Conservation (phyloP, 64 coral and sea anemone species). For the Pachyseris speciosa region DNA sequence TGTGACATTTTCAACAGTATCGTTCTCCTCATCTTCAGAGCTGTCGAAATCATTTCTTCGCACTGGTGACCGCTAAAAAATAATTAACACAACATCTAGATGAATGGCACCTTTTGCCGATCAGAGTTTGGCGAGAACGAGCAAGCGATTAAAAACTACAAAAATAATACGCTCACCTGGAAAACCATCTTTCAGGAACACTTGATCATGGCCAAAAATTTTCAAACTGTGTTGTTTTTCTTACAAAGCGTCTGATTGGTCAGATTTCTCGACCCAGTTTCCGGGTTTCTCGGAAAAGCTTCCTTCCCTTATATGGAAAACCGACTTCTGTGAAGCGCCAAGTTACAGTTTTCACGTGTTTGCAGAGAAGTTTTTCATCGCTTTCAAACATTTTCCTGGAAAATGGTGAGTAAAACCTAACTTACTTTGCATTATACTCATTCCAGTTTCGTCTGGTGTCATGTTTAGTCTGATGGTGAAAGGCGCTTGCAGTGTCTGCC, state of each 20-base stretch:
- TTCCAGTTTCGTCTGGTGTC: background rate
- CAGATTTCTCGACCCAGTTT: background rate
- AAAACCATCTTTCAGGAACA: slow-evolving; percentile 15
- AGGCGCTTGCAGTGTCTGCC: too few relatives aligned
- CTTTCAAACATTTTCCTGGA: background rate
- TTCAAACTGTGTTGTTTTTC: background rate
- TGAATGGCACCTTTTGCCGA: background rate
- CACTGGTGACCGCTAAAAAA: slow-evolving; percentile 41
- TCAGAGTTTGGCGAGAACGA: background rate
- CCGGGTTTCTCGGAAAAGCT: background rate
- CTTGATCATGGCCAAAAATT: background rate
- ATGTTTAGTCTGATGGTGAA: background rate
- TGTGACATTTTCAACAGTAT: slow-evolving; percentile 50
- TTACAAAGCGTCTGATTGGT: slow-evolving; percentile 13
- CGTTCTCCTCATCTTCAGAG: slow-evolving; percentile 69
- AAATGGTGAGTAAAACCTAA: slow-evolving; percentile 7
- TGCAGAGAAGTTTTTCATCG: background rate
- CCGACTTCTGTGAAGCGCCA: background rate
- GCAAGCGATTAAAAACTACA: background rate
- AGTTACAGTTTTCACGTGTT: background rate
- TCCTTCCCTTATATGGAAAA: slow-evolving; percentile 9
- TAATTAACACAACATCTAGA: background rate
- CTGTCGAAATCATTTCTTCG: slow-evolving; percentile 75
- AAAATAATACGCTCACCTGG: background rate
- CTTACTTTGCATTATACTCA: background rate